A percentile compares a stretch with the other conserved stretches of the same genome.
Conservation (phyloP, 2,888 invertebrate genomes). For the Rhamnusium bicolor region DNA sequence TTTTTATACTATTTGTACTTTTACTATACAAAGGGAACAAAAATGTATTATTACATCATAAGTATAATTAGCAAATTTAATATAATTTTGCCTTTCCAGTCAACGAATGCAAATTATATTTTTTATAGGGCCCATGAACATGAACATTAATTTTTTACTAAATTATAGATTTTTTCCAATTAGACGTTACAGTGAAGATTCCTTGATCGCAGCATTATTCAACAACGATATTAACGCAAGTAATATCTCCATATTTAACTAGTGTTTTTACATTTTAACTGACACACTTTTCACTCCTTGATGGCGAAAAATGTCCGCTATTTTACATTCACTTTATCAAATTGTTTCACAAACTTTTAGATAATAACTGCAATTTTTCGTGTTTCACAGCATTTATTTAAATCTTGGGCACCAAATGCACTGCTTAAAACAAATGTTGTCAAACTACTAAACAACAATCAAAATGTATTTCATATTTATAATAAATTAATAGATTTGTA, state of each 20-base stretch:
- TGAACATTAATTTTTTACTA: neutral
- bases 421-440: slow-evolving; percentile 49
- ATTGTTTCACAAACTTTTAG: slow-evolving; percentile 38
- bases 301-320: slow-evolving; percentile 33
- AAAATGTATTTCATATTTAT: slow-evolving; percentile 69
- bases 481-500: slow-evolving; percentile 66
- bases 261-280: slow-evolving; percentile 41
- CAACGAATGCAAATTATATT: slow-evolving; percentile 11
- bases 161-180: neutral
- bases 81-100: slow-evolving; percentile 34
- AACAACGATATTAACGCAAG: slow-evolving; percentile 3
- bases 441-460: slow-evolving; percentile 66
- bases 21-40: slow-evolving; percentile 29
- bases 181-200: neutral
- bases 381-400: neutral
- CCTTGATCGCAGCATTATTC: neutral
- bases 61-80: slow-evolving; percentile 34
- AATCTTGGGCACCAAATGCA: slow-evolving; percentile 11
- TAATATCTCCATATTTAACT: slow-evolving; percentile 17
- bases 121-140: slow-evolving; percentile 8
- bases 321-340: slow-evolving; percentile 48
- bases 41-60: slow-evolving; percentile 36
- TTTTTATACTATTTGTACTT: slow-evolving; percentile 36
- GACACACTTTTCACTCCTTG: slow-evolving; percentile 50
- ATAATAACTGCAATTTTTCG: slow-evolving; percentile 13